Percentiles rank a stretch among this genome's conserved stretches.
phyloP scores from a whole-genome alignment of 2,888 invertebrate species.

The Archips xylosteana region DNA sequence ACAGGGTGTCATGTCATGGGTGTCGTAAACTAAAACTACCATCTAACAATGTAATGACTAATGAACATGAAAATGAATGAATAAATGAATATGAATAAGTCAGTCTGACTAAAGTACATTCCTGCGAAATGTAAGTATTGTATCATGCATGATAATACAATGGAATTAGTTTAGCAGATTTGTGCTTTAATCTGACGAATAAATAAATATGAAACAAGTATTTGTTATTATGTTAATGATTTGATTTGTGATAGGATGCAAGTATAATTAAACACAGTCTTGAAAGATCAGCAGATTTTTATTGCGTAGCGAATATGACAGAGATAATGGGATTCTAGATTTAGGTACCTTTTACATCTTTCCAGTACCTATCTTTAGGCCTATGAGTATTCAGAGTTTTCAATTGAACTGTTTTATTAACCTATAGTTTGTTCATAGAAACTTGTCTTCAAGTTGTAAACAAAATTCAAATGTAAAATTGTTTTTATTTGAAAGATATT shows the following conservation, averaged over 20 bases:
- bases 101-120: too few relatives aligned
- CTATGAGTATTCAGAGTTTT: slow-evolving; percentile 31
- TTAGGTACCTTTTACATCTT: neutral
- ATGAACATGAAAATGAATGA: too few relatives aligned
- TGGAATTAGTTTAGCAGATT: too few relatives aligned
- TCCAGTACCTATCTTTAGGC: slow-evolving; percentile 47
- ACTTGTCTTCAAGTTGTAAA: neutral
- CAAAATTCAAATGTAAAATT: neutral
- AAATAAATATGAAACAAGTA: neutral
- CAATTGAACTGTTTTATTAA: neutral
- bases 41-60: too few relatives aligned
- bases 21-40: too few relatives aligned
- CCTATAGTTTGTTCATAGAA: neutral
- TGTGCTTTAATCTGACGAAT: neutral
- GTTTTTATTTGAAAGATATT: neutral
- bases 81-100: too few relatives aligned
- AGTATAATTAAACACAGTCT: slow-evolving; percentile 59
- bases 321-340: slow-evolving; percentile 16
- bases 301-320: slow-evolving; percentile 63
- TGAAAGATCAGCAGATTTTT: slow-evolving; percentile 60
- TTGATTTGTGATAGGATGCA: slow-evolving; percentile 25
- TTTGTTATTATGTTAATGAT: neutral
- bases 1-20: too few relatives aligned
- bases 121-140: too few relatives aligned
- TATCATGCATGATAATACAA: too few relatives aligned